phyloP scores from a whole-genome alignment of 2,113 vertebrate genomes.

The Microcebus griseorufus region DNA sequence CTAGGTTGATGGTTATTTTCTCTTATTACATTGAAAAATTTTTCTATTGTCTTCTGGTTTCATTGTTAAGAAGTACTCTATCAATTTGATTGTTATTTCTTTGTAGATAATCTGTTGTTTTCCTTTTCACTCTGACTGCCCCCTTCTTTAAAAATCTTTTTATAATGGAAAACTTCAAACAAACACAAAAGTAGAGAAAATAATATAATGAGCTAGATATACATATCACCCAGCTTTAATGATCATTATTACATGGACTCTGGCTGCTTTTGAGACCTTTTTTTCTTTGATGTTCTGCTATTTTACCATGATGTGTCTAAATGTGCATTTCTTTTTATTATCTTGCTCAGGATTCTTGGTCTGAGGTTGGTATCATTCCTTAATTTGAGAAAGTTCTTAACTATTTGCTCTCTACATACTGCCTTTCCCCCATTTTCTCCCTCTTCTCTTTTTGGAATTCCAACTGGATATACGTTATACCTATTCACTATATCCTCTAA shows the following conservation, averaged over 20 bases:
- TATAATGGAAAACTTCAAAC: background rate
- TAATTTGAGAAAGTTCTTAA: background rate
- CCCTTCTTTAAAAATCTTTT: background rate
- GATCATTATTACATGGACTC: background rate
- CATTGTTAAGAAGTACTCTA: background rate
- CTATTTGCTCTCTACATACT: background rate
- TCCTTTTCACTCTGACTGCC: background rate
- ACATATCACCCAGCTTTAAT: background rate
- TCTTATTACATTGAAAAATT: background rate
- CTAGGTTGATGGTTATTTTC: no score
- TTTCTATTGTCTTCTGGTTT: slow-evolving; percentile 37
- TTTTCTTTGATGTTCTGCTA: background rate
- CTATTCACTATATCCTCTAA: background rate
- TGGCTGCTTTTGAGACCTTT: background rate
- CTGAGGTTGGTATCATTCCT: background rate
- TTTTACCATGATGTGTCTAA: background rate
- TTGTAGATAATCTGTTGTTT: background rate
- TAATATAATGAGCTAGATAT: background rate
- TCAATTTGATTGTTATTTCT: background rate
- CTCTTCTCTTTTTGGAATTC: background rate
- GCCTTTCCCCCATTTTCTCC: background rate
- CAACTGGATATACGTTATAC: background rate
- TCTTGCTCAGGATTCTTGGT: slow-evolving; percentile 11
- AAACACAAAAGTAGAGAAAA: background rate
- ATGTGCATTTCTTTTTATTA: slow-evolving; percentile 20